phyloP scores from a whole-genome alignment of 1,140 invertebrate genomes.

The Metaphire vulgaris region DNA sequence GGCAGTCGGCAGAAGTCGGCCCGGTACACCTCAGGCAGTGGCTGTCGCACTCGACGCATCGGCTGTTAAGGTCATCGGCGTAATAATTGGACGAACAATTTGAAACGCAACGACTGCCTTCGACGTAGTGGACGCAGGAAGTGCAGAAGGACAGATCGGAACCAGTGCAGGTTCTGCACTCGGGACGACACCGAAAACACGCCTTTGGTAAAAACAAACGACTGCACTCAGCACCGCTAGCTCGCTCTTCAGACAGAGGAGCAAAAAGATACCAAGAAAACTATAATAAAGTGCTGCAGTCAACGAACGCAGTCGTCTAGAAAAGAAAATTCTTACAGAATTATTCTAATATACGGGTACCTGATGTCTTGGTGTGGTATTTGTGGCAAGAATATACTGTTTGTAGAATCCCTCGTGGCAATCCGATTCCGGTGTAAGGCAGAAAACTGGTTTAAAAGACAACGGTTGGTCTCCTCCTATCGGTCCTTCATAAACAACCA shows the following conservation, averaged over 20 bases:
- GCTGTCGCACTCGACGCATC: conserved; percentile 74
- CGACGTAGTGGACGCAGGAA: conserved; percentile 36
- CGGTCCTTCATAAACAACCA: background rate
- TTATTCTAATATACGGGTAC: background rate
- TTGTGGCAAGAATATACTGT: background rate
- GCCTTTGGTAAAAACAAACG: too few relatives aligned
- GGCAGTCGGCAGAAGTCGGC: conserved; percentile 68
- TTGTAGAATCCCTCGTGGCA: conserved; percentile 38
- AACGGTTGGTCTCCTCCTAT: background rate
- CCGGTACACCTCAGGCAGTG: conserved; percentile 79
- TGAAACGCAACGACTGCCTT: conserved; percentile 30
- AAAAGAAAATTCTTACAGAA: background rate
- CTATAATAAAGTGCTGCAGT: background rate
- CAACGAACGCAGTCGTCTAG: background rate
- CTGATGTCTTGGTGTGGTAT: background rate
- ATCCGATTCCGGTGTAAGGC: conserved; percentile 33
- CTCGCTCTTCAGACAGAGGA: too few relatives aligned
- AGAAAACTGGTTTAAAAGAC: conserved; percentile 26
- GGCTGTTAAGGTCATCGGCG: conserved; percentile 69
- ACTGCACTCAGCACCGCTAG: too few relatives aligned
- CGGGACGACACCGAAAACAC: conserved; percentile 67
- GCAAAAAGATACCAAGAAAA: too few relatives aligned
- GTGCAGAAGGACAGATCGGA: conserved; percentile 33
- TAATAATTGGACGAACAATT: conserved; percentile 59
- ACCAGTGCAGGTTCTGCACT: conserved; percentile 74